Evolutionary conservation across 2,888 invertebrate species (phyloP).

Genomic region (Diaperis boleti): DNA sequence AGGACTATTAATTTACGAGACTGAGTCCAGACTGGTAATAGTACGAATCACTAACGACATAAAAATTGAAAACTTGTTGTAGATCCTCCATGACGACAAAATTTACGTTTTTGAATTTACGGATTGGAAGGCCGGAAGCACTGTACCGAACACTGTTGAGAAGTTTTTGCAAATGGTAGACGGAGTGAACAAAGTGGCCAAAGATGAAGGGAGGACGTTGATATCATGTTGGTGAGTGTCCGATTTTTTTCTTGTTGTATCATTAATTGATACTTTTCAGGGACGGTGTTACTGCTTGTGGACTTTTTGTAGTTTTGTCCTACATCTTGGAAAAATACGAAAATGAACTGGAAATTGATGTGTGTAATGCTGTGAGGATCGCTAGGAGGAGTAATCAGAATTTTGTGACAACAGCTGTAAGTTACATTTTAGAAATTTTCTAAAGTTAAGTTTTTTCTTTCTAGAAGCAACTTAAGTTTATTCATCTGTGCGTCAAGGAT

Average conservation of each 20-base stretch:
- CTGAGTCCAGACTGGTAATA: too few species aligned
- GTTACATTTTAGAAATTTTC: too few species aligned
- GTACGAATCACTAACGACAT: too few species aligned
- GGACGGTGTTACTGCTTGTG: background rate
- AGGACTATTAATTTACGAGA: too few species aligned
- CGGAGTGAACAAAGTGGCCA: background rate
- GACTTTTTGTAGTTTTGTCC: slow-evolving; percentile 7
- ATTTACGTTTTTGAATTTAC: background rate
- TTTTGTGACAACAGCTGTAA: too few species aligned
- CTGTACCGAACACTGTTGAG: background rate
- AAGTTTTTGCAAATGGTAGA: background rate
- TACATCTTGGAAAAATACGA: background rate
- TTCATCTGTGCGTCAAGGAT: too few species aligned
- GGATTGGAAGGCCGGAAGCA: background rate
- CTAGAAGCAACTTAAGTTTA: too few species aligned
- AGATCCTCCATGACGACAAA: too few species aligned
- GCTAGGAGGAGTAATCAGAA: slow-evolving; percentile 9
- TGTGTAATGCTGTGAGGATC: background rate
- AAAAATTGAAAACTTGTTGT: too few species aligned
- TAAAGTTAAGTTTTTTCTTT: too few species aligned
- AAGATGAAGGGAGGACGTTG: background rate
- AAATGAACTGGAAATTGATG: background rate
- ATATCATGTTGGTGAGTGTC: background rate
- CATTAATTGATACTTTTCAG: slow-evolving; percentile 5
- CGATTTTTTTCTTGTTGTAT: background rate